Evolutionary conservation across 1,140 invertebrate genomes (phyloP), one percentile per base, ranked within the genome.

Genomic region (Tachypleus tridentatus): DNA sequence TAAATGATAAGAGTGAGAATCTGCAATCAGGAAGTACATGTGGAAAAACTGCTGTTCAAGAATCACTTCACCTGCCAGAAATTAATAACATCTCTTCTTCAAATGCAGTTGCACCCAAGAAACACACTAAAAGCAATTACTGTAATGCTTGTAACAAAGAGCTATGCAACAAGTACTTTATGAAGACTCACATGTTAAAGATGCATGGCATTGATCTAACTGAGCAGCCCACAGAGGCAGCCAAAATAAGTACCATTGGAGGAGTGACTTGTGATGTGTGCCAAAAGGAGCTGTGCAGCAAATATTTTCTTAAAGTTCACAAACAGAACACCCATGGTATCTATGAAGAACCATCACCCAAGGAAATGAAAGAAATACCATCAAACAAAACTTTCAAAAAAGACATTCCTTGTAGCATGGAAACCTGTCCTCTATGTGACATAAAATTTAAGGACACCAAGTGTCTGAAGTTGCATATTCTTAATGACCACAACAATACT

Each of bases 61-160:
- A 29, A 29, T 29, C 29, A 29, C 29, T 29, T 29, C 29, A 29
- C 29, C 0, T 29, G 29, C 29, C 29, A 29, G 29, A 29, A 29
- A 29, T 29, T 29, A 29, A 29, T 29, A 29, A 29, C 29, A 11
- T 65, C 4, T 56, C 60, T 47, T 8, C 60, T 49, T 29, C 29
- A 29, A 29, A 29, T 29, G 51, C 61, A 47, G 61, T 64, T 29
- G 29, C 29, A 29, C 29, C 29, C 29, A 29, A 29, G 29, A 29
- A 29, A 29, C 11, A 82, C 58, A 76, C 79, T 69, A 75, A 82
- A 73, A 73, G 81, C 58, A 93, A 93, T 73, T 97, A 94, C 73
- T 99, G 97, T 77, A 94, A 98, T 75, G 95, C 99, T 66, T 99
- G 97, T 78, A 98, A 98, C 78, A 99, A 99, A 80, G 95, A 98